These are phyloP conservation scores for Cyprinodon diabolis DNA, from an alignment of 2,797 vertebrate genomes.

Conservation along the genomic window DNA sequence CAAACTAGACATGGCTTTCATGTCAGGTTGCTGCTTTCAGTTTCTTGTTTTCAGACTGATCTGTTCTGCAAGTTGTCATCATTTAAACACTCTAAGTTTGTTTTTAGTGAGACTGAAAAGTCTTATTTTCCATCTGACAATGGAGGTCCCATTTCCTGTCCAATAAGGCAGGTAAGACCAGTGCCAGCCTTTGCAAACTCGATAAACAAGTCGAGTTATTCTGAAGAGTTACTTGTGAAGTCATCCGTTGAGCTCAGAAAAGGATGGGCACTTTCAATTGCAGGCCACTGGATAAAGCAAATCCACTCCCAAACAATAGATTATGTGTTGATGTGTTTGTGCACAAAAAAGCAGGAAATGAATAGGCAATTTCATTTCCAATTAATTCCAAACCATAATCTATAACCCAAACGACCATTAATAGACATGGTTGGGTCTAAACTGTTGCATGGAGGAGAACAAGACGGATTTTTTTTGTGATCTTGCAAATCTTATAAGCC, in stretches of 20 bases:
- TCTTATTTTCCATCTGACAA: background rate
- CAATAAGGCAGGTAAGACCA: background rate
- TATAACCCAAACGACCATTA: background rate
- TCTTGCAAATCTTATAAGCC: background rate
- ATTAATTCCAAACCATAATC: background rate
- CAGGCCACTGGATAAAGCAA: background rate
- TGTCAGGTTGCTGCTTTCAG: background rate
- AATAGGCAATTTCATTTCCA: background rate
- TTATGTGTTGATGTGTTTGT: background rate
- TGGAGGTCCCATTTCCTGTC: background rate
- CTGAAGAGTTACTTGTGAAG: background rate
- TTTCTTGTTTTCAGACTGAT: constrained; percentile 1
- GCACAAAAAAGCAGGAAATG: background rate
- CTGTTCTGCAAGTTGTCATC: background rate
- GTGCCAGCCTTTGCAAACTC: background rate
- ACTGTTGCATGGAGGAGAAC: background rate
- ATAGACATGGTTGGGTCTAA: background rate
- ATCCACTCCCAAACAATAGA: background rate
- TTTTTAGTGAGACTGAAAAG: background rate
- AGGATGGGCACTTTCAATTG: background rate
- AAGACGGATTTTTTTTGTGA: background rate
- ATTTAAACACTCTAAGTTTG: background rate
- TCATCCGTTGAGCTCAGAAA: background rate
- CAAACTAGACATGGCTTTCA: background rate
- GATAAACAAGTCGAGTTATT: background rate